Conservation (phyloP, 2,113 vertebrate genomes). For the cat (Felis catus) region DNA sequence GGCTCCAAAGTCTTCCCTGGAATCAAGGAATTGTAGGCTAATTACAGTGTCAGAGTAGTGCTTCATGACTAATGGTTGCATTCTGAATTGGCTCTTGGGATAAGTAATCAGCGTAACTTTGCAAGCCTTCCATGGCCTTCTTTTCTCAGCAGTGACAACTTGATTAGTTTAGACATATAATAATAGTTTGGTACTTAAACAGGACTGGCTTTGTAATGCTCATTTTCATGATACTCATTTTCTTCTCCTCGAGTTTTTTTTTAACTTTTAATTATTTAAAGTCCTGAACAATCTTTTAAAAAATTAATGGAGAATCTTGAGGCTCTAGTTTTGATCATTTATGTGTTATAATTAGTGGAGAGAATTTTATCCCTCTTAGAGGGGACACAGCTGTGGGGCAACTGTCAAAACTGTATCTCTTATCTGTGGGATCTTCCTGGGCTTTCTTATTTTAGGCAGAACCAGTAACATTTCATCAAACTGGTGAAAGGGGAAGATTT, state of each 20-base stretch:
- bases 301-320: slow-evolving; percentile 5
- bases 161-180: slow-evolving; percentile 55
- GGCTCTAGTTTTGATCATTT: slow-evolving; percentile 51
- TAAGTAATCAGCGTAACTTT: slow-evolving; percentile 42
- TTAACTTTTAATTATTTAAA: slow-evolving; percentile 63
- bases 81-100: slow-evolving; percentile 34
- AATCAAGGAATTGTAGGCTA: slow-evolving; percentile 44
- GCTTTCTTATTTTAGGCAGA: background rate
- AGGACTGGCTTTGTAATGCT: slow-evolving; percentile 42
- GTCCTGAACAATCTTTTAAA: background rate
- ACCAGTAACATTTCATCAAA: background rate
- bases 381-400: background rate
- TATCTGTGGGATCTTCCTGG: background rate
- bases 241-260: slow-evolving; percentile 56
- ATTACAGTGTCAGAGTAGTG: background rate
- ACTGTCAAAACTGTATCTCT: slow-evolving; percentile 9
- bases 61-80: slow-evolving; percentile 42
- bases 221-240: slow-evolving; percentile 40
- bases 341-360: background rate
- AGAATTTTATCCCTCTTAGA: slow-evolving; percentile 17
- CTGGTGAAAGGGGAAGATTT: background rate
- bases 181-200: slow-evolving; percentile 51
- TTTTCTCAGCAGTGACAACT: slow-evolving; percentile 18
- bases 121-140: background rate
- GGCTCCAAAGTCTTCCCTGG: background rate